Conservation (phyloP, 2,113 vertebrate genomes). For the Phylloscopus whistleri region DNA sequence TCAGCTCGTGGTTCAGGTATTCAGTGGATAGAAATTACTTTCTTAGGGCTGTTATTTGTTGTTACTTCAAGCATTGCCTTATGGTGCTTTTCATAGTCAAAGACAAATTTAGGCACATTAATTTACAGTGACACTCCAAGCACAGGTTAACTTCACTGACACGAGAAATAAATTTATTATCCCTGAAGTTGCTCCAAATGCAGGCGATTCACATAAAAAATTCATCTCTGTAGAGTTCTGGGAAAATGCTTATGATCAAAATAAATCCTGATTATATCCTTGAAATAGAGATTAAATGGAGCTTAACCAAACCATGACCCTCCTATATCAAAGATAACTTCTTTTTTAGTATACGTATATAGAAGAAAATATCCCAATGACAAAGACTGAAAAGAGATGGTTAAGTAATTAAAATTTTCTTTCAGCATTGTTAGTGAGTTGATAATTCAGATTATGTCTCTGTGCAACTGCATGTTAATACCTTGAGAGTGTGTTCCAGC, state of each 20-base stretch:
- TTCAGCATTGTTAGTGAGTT: background rate
- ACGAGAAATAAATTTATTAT: background rate
- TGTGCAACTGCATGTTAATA: background rate
- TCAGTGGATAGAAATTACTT: background rate
- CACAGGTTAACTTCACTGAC: background rate
- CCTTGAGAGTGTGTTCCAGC: background rate
- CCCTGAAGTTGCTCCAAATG: background rate
- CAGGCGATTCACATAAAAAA: background rate
- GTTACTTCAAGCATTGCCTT: background rate
- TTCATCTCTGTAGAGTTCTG: background rate
- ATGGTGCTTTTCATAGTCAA: background rate
- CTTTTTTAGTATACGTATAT: background rate
- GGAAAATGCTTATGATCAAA: slow-evolving; percentile 9
- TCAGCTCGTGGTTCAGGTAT: background rate
- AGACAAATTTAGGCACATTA: background rate
- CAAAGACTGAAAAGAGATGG: background rate
- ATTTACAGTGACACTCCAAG: background rate
- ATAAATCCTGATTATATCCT: slow-evolving; percentile 30
- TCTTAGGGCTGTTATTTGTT: background rate
- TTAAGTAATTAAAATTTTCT: background rate
- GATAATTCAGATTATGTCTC: background rate
- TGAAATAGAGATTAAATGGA: background rate
- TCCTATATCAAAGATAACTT: background rate
- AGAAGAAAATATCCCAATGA: background rate
- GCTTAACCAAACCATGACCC: background rate